These are phyloP conservation scores for Platichthys flesus DNA, from an alignment of 2,113 vertebrate species.

Conservation along the genomic window DNA sequence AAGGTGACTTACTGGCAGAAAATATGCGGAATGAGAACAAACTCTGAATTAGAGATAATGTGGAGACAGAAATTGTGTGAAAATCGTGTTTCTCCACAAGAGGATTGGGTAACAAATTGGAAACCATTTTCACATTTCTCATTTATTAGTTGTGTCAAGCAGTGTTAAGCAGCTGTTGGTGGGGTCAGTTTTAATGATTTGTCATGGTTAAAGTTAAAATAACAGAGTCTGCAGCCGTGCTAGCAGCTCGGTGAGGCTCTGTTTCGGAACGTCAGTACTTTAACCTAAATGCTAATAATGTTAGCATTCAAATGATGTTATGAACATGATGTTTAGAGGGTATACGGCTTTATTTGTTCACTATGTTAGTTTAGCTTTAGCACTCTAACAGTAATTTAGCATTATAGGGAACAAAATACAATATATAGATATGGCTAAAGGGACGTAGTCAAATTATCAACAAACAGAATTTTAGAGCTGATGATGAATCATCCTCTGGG, in stretches of 20 bases:
- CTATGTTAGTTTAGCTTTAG: too few relatives aligned
- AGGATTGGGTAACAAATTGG: neutral
- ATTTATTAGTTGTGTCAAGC: constrained; percentile 3
- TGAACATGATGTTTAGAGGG: neutral
- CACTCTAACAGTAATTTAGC: too few relatives aligned
- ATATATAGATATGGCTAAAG: too few relatives aligned
- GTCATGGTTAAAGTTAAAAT: neutral
- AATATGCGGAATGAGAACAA: neutral
- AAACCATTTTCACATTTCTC: neutral
- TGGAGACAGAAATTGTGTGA: neutral
- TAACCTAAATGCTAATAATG: neutral
- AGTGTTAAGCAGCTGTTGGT: neutral
- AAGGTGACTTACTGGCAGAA: neutral
- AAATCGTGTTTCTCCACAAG: neutral
- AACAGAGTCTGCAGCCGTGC: neutral
- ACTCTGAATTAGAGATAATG: neutral
- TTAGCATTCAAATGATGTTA: neutral
- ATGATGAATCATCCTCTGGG: too few relatives aligned
- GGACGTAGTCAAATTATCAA: too few relatives aligned
- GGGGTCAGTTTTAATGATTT: neutral
- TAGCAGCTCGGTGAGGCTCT: neutral
- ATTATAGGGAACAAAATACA: too few relatives aligned
- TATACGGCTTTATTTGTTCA: too few relatives aligned
- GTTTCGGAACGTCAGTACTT: too few relatives aligned
- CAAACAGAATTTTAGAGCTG: too few relatives aligned